Evolutionary conservation across 2,113 vertebrate species (phyloP), one percentile per base, ranked within the genome.

Genomic region (Gobiocypris rarus): DNA sequence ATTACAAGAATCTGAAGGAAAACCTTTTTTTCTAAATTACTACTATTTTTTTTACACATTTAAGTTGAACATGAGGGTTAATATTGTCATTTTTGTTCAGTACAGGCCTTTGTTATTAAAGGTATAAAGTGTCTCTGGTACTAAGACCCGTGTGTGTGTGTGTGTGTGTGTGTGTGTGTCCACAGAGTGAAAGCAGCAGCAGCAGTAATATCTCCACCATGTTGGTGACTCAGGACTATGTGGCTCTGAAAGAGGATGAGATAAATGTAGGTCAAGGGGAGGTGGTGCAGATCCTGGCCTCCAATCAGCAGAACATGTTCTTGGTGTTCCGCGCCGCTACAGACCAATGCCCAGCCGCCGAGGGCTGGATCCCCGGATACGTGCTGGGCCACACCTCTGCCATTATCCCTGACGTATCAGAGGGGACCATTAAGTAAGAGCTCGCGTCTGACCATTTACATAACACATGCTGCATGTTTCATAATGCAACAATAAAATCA

Each of bases 291-390:
- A 97, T 99, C 92, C 94, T 99, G 94, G 98, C 98, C 95, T 98
- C 97, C 95, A 99, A 99, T 93, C 98, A 99, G 92, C 98, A 99
- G 92, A 98, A 97, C 96, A 99, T 99, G 98, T 99, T 99, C 92
- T 95, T 99, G 95, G 98, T 99, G 94, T 99, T 99, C 93, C 96
- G 98, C 90, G 97, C 98, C 90, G 97, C 98, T 87, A 99, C 97
- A 8, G 97, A 99, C 92, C 97, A 98, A 89, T 96, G 97, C 94
- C 98, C 97, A 0, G 98, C 98, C 58, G 98, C 98, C 28, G 98
- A 99, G 96, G 98, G 98, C 96, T 99, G 98, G 98, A 99, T 99
- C 94, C 98, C 98, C 70, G 97, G 97, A 91, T 98, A 97, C 26
- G 97, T 99, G 92, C 93, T 99, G 91, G 98, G 98, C 89, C 98